Conservation (phyloP, 2,888 invertebrate species). For the Strigamia maritima region DNA sequence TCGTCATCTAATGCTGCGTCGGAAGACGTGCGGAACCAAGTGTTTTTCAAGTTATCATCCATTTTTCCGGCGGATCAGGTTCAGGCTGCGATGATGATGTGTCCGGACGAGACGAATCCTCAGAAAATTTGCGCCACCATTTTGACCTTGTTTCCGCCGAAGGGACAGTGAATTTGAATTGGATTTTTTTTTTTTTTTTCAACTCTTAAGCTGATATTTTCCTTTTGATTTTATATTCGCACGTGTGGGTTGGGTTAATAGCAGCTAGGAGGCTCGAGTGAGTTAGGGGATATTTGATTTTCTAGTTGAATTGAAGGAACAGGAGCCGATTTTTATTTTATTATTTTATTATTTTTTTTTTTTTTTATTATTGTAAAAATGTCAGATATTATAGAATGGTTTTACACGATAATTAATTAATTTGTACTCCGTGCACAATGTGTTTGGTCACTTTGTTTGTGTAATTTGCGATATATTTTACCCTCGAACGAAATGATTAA, state of each 20-base stretch:
- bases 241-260: background rate
- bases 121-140: slow-evolving; percentile 85
- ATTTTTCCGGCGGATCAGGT: slow-evolving; percentile 89
- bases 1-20: background rate
- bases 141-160: slow-evolving; percentile 63
- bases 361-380: no score
- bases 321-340: background rate
- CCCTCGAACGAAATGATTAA: no score
- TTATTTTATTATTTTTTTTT: no score
- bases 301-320: background rate
- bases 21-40: slow-evolving; percentile 58
- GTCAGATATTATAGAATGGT: no score
- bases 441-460: no score
- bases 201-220: background rate
- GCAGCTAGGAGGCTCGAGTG: background rate
- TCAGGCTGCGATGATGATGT: slow-evolving; percentile 77
- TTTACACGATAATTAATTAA: no score
- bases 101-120: slow-evolving; percentile 85
- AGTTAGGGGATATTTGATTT: background rate
- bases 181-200: background rate
- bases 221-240: background rate
- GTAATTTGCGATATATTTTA: no score
- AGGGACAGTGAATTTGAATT: background rate
- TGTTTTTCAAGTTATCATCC: slow-evolving; percentile 84
- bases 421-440: no score